phyloP scores from a whole-genome alignment of 2,888 invertebrate species.

The Portevinia maculata region DNA sequence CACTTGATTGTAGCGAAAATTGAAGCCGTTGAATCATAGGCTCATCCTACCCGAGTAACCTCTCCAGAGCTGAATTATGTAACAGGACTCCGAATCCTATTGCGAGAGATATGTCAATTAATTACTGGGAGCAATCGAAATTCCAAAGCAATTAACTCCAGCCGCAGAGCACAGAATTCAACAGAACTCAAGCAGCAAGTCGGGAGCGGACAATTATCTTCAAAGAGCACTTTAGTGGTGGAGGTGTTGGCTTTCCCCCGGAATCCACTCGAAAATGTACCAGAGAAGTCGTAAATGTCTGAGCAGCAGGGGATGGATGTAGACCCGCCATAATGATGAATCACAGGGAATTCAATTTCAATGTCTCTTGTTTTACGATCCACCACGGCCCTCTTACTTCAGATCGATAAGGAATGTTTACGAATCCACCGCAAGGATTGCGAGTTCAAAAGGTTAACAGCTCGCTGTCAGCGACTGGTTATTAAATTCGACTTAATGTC shows the following conservation, averaged over 20 bases:
- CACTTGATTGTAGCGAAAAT: slow-evolving; percentile 51
- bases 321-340: slow-evolving; percentile 37
- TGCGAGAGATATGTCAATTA: slow-evolving; percentile 59
- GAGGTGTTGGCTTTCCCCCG: slow-evolving; percentile 19
- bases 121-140: slow-evolving; percentile 58
- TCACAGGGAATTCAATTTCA: slow-evolving; percentile 32
- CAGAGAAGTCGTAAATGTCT: slow-evolving; percentile 6
- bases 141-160: slow-evolving; percentile 70
- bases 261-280: slow-evolving; percentile 28
- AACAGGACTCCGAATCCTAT: slow-evolving; percentile 6
- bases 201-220: slow-evolving; percentile 58
- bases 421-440: slow-evolving; percentile 15
- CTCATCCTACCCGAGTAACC: slow-evolving; percentile 17
- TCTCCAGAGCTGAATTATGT: slow-evolving; percentile 19
- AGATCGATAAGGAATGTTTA: slow-evolving; percentile 32
- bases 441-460: slow-evolving; percentile 56
- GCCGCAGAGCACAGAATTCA: slow-evolving; percentile 42
- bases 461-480: slow-evolving; percentile 43
- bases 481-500: slow-evolving; percentile 68
- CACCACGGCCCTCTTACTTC: background rate
- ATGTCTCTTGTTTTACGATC: slow-evolving; percentile 46
- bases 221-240: slow-evolving; percentile 41
- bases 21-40: slow-evolving; percentile 35
- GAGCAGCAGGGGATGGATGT: background rate
- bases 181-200: slow-evolving; percentile 36